Base-by-base conservation (phyloP, 1,140 invertebrate species). In the Drosophila seguyi region DNA sequence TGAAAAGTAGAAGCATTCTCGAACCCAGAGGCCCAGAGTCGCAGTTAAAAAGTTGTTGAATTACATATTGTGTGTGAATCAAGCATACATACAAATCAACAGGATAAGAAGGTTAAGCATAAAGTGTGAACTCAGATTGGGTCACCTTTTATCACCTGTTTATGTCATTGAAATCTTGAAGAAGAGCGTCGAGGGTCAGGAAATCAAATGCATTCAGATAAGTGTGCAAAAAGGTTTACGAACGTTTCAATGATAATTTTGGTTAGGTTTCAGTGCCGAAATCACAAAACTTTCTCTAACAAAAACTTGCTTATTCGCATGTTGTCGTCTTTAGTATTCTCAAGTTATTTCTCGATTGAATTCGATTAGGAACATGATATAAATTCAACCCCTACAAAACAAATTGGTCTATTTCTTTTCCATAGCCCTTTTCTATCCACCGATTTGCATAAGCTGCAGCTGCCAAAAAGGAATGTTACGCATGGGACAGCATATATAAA, bases 381-480 rank as follows among this genome's bases (percentile, higher is more conserved):
- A 55, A 25, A 55, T 38, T 55, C 34, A 38, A 38, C 52, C 60
- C 29, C 47, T 45, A 5, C 63, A 31, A 44, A 31, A 31, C 8
- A 31, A 50, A 31, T 50, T 29, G 16, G 16, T 48, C 14, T 16
- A 47, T 48, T 29, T n/a, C 25, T 27, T 6, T 47, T 14, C 6
- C 13, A 45, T 16, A 47, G 3, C 22, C 44, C 7, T 47, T 47
- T 47, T 16, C 14, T 3, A 57, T 73, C 29, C 34, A 63, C 42
- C 52, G 56, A 84, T 84, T 85, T 65, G 59, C 81, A 85, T 85
- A 85, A 81, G 78, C 20, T 85, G 74, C 78, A 81, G 75, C 78
- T 86, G 74, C 67, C 68, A 56, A 53, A 76, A 75, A n/a, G 6
- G 3, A 47, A 25, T 25, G 14, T 4, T 47, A 8, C 48, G 62